Percentiles rank a stretch among this genome's conserved stretches.
Evolutionary conservation across 2,888 invertebrate species (phyloP).

Genomic region (Polylopha cassiicola): DNA sequence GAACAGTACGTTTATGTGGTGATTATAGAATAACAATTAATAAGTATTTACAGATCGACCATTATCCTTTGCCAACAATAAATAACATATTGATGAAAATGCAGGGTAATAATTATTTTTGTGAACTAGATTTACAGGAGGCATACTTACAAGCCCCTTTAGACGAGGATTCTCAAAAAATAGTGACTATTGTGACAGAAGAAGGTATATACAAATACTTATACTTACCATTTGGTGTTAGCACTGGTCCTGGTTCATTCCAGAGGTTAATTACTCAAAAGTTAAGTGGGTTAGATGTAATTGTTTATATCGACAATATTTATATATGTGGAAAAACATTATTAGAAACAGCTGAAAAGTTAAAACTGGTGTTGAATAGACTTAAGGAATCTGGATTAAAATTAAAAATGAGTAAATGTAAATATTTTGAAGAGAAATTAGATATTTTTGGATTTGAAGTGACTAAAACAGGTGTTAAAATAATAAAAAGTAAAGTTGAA

Average conservation of each 20-base stretch:
- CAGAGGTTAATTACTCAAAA: slow-evolving; percentile 7
- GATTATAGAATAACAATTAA: slow-evolving; percentile 16
- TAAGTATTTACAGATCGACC: slow-evolving; percentile 14
- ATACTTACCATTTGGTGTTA: slow-evolving; percentile 17
- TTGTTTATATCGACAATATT: slow-evolving; percentile 15
- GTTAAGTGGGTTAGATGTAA: background rate
- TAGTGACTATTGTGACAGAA: slow-evolving; percentile 15
- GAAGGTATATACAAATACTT: slow-evolving; percentile 13
- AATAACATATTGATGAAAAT: slow-evolving; percentile 13
- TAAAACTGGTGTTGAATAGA: slow-evolving; percentile 1
- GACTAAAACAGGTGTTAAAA: background rate
- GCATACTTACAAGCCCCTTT: slow-evolving; percentile 20
- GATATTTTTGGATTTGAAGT: slow-evolving; percentile 8
- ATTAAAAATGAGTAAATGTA: slow-evolving; percentile 4
- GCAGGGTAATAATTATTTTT: slow-evolving; percentile 10
- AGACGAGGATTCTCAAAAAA: slow-evolving; percentile 15
- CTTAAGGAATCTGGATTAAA: slow-evolving; percentile 1
- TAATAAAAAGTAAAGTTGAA: slow-evolving; percentile 9
- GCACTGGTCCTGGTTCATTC: slow-evolving; percentile 18
- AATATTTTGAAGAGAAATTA: slow-evolving; percentile 2
- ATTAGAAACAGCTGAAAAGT: slow-evolving; percentile 1
- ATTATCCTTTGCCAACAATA: slow-evolving; percentile 12
- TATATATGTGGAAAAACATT: slow-evolving; percentile 10
- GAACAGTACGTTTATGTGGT: slow-evolving; percentile 14
- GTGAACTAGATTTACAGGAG: slow-evolving; percentile 13